Evolutionary conservation across 53 echinoderm and acorn worm genomes (phyloP).

Genomic region (Crossaster papposus): DNA sequence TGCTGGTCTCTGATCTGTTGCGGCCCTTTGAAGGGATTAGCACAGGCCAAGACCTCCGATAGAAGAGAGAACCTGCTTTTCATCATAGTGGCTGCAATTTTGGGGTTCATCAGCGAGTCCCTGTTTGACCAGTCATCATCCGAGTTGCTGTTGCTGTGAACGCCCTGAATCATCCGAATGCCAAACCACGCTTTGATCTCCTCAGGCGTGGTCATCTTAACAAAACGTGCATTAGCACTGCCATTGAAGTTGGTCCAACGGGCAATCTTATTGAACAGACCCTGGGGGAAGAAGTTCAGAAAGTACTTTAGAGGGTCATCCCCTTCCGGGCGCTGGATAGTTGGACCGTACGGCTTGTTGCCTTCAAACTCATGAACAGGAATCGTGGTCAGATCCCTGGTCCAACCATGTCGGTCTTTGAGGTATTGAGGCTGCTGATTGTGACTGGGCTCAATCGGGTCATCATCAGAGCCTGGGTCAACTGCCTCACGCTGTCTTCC

Average conservation of each 20-base stretch:
- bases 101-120: conserved; percentile 8
- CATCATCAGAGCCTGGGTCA: background rate
- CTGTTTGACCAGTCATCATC: conserved; percentile 12
- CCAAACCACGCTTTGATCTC: conserved; percentile 49
- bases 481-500: too few relatives aligned
- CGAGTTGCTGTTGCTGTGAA: conserved; percentile 9
- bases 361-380: conserved; percentile 24
- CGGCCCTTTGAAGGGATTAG: conserved; percentile 10
- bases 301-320: conserved; percentile 31
- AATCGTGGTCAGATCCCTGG: conserved; percentile 10
- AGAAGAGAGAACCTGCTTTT: conserved; percentile 6
- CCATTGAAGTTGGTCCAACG: conserved; percentile 18
- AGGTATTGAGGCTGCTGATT: background rate
- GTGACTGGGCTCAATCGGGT: background rate
- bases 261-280: conserved; percentile 39
- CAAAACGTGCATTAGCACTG: background rate
- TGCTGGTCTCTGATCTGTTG: background rate
- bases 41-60: conserved; percentile 26
- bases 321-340: background rate
- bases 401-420: conserved; percentile 26
- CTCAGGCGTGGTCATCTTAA: conserved; percentile 11
- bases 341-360: conserved; percentile 1
- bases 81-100: conserved; percentile 26
- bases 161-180: conserved; percentile 34
- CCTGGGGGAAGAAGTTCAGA: conserved; percentile 23